Conservation (phyloP, 2,797 vertebrate species). For the Microchirus variegatus region DNA sequence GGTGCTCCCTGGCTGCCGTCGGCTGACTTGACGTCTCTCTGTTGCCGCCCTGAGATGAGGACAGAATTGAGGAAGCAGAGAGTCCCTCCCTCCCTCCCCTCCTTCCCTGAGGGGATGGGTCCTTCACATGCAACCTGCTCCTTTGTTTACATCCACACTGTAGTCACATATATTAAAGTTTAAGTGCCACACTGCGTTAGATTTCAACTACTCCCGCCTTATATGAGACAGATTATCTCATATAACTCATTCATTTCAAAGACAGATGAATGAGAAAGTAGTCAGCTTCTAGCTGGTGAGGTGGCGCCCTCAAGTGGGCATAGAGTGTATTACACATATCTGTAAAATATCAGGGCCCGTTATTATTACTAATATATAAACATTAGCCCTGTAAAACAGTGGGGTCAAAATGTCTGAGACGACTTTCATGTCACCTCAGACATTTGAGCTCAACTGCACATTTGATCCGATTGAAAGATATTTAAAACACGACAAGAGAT, state of each 20-base stretch:
- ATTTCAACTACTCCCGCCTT: background rate
- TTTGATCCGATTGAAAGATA: too few relatives aligned
- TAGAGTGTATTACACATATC: constrained; percentile 34
- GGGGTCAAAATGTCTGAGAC: too few relatives aligned
- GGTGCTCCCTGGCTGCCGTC: rapidly evolving
- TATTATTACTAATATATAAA: too few relatives aligned
- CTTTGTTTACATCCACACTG: background rate
- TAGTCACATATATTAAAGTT: background rate
- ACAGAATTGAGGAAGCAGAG: constrained; percentile 71
- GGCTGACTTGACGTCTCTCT: constrained; percentile 8
- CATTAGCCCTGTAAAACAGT: background rate
- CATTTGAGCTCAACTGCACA: too few relatives aligned
- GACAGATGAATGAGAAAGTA: background rate
- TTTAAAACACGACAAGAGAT: background rate
- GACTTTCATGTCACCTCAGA: too few relatives aligned
- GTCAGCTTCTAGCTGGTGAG: constrained; percentile 20
- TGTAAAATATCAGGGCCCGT: constrained; percentile 2
- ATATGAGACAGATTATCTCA: constrained; percentile 1
- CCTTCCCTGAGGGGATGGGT: constrained; percentile 32
- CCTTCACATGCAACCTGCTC: background rate
- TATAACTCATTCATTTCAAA: too few relatives aligned
- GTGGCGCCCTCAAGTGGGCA: constrained; percentile 51
- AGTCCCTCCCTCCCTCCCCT: constrained; percentile 46
- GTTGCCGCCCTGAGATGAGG: constrained; percentile 41
- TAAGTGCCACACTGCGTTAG: rapidly evolving